phyloP scores from a whole-genome alignment of 2,797 vertebrate species.

The Chrysolophus pictus region DNA sequence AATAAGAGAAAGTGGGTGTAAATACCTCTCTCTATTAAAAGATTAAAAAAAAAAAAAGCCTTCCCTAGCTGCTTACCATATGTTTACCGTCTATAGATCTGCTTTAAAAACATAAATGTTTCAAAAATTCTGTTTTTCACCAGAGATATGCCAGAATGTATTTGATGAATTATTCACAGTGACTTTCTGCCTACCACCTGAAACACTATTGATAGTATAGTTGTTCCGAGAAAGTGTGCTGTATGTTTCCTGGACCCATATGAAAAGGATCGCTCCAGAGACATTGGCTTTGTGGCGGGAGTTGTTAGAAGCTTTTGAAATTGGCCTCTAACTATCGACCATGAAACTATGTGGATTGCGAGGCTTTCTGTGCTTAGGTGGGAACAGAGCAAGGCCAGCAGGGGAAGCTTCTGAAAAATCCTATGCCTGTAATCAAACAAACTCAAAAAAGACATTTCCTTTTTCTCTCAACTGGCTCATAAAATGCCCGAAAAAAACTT shows the following conservation, averaged over 20 bases:
- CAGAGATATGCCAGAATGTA: background rate
- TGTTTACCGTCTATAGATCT: slow-evolving; percentile 18
- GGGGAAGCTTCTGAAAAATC: background rate
- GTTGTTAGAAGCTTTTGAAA: background rate
- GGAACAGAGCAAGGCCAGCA: background rate
- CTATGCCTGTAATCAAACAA: background rate
- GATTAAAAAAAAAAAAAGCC: background rate
- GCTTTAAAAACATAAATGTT: background rate
- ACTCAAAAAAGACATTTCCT: background rate
- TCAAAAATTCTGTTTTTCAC: background rate
- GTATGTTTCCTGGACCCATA: background rate
- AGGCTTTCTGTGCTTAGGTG: background rate
- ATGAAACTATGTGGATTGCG: background rate
- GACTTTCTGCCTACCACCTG: background rate
- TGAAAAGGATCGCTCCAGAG: background rate
- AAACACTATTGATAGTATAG: background rate
- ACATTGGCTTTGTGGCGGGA: background rate
- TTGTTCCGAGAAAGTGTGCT: background rate
- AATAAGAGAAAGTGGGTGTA: background rate
- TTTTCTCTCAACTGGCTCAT: background rate
- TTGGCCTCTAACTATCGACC: background rate
- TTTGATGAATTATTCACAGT: background rate
- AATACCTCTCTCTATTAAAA: background rate
- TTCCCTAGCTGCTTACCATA: background rate
- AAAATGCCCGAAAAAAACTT: background rate